Evolutionary conservation across 2,113 vertebrate genomes (phyloP).

Genomic region (Pungitius pungitius): DNA sequence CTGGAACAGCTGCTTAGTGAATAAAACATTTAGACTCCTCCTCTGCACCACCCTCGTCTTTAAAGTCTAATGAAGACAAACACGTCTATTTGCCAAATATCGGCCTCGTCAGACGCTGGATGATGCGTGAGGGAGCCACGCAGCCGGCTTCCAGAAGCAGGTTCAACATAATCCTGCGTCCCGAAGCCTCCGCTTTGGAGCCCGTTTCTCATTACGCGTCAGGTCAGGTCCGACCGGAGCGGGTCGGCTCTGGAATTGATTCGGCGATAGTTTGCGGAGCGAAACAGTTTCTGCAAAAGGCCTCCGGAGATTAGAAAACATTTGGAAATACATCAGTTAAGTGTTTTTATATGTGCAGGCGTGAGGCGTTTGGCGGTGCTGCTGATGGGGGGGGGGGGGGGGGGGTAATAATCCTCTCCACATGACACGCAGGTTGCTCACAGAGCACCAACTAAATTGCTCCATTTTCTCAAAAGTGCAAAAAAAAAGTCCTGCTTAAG

Average conservation of each 20-base stretch:
- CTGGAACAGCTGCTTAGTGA: neutral
- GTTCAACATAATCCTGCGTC: neutral
- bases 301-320: neutral
- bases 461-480: neutral
- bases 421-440: neutral
- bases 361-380: neutral
- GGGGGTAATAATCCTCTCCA: neutral
- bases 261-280: neutral
- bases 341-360: neutral
- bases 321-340: neutral
- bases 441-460: neutral
- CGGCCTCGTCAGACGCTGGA: neutral
- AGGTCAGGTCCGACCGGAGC: neutral
- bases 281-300: neutral
- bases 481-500: too few relatives aligned
- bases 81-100: neutral
- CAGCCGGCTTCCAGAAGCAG: neutral
- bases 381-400: neutral
- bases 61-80: neutral
- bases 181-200: neutral
- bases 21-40: neutral
- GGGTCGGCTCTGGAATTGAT: neutral
- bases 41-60: neutral
- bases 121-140: neutral
- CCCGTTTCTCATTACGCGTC: neutral